Conservation (phyloP, 2,888 invertebrate species). For the Salticus scenicus region DNA sequence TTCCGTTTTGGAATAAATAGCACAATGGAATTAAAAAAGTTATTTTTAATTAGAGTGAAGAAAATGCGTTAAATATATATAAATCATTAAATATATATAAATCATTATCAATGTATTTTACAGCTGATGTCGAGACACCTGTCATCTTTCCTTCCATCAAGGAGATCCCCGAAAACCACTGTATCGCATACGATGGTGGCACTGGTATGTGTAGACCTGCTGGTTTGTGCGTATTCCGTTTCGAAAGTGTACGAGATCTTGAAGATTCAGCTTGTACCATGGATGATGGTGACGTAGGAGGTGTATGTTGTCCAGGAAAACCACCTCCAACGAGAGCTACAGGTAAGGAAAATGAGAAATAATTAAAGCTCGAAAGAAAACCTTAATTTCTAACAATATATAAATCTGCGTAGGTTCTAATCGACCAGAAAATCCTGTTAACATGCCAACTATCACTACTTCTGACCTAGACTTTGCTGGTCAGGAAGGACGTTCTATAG, state of each 20-base stretch:
- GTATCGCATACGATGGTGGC: conserved; percentile 35
- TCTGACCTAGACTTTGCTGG: conserved; percentile 55
- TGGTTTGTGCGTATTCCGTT: conserved; percentile 42
- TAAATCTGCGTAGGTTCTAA: conserved; percentile 31
- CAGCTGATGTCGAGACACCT: conserved; percentile 33
- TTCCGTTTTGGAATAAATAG: too few species aligned
- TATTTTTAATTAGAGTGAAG: too few species aligned
- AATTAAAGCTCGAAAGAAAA: too few species aligned
- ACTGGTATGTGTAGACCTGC: conserved; percentile 30
- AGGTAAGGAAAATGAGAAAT: conserved; percentile 32
- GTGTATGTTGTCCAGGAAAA: conserved; percentile 58
- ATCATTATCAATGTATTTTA: too few species aligned
- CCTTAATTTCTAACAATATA: too few species aligned
- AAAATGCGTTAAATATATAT: too few species aligned
- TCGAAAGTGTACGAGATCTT: conserved; percentile 39
- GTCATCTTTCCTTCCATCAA: conserved; percentile 44
- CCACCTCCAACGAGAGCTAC: conserved; percentile 40
- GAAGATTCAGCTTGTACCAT: conserved; percentile 45
- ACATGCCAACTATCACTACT: conserved; percentile 43
- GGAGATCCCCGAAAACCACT: conserved; percentile 32
- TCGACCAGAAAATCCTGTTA: conserved; percentile 24
- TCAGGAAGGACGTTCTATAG: conserved; percentile 55
- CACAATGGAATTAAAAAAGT: too few species aligned
- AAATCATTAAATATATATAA: too few species aligned
- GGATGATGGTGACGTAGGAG: conserved; percentile 30